Evolutionary conservation across 2,797 vertebrate species (phyloP).

Genomic region (Coregonus sp.): DNA sequence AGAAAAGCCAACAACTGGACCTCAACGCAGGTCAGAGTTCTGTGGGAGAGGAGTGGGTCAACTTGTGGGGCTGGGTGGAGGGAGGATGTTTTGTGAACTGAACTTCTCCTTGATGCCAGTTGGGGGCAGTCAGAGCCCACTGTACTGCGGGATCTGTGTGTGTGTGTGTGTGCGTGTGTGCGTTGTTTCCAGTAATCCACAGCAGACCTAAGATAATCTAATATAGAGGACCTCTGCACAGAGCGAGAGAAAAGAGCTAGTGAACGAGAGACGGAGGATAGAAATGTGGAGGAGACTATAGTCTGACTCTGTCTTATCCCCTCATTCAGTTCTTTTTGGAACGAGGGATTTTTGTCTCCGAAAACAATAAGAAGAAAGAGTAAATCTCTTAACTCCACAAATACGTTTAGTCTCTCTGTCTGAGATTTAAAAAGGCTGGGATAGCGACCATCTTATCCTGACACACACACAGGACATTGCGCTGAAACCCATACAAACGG

Average conservation of each 20-base stretch:
- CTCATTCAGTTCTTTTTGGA: slow-evolving; percentile 23
- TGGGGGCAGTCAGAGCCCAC: slow-evolving; percentile 75
- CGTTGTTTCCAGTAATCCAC: slow-evolving; percentile 36
- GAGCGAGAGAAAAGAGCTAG: slow-evolving; percentile 10
- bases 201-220: slow-evolving; percentile 63
- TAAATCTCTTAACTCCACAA: slow-evolving; percentile 47
- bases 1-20: slow-evolving; percentile 78
- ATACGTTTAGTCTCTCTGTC: slow-evolving; percentile 31
- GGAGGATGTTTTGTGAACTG: slow-evolving; percentile 20
- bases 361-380: slow-evolving; percentile 20
- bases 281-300: slow-evolving; percentile 3
- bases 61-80: slow-evolving; percentile 8
- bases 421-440: slow-evolving; percentile 19
- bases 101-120: slow-evolving; percentile 62
- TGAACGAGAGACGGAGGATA: slow-evolving; percentile 15
- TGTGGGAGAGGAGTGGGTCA: slow-evolving; percentile 14
- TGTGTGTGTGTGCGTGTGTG: slow-evolving; percentile 14
- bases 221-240: slow-evolving; percentile 57
- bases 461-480: slow-evolving; percentile 21
- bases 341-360: slow-evolving; percentile 26
- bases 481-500: slow-evolving; percentile 32
- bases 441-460: slow-evolving; percentile 21
- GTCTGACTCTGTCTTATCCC: slow-evolving; percentile 6
- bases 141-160: slow-evolving; percentile 20
- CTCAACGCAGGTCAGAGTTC: slow-evolving; percentile 80